Evolutionary conservation across 2,888 invertebrate genomes (phyloP), one percentile per base, ranked within the genome.

Genomic region (Pollenia angustigena): DNA sequence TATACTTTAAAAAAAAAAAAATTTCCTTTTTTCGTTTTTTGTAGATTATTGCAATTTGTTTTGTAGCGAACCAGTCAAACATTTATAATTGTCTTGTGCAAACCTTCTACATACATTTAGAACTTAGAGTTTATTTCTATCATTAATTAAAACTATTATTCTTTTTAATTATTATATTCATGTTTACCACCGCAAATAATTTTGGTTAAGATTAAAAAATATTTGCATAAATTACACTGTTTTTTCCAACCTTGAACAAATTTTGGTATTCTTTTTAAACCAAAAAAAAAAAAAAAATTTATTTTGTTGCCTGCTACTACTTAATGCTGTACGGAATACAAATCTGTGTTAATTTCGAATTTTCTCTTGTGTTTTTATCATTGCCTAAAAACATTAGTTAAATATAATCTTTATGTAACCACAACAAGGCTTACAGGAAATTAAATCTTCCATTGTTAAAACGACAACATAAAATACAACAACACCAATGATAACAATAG

Each of bases 401-500:
- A 79, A 79, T 52, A 62, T 84, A 74, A 79, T 79, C 66, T 74
- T 74, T 64, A 52, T 84, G 74, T 74, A 60, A 74, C 79, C 58
- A 79, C 72, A 84, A 72, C 16, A 79, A 18, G 85, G 86, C 82
- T 89, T 88, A 85, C 74, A 85, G 81, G 85, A 88, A 86, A 88
- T 89, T 89, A 86, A 89, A 85, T 87, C 85, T 56, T 64, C 56
- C 48, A 52, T 66, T 79, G 79, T 84, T 84, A 84, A 66, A 88
- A 87, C 74, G 85, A 83, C 85, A 85, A 78, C 78, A 82, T 82
- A 60, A 52, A 79, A 68, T 12, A 48, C 44, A 60, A 62, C 52
- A 62, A 64, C 54, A 54, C n/a, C 88, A 87, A 84, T 89, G 84
- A 88, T 89, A 81, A 78, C 91, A 54, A 69, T n/a, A 32, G 42